Evolutionary conservation across 2,113 vertebrate species (phyloP), one percentile per base, ranked within the genome.

Genomic region (Microcebus murinus): DNA sequence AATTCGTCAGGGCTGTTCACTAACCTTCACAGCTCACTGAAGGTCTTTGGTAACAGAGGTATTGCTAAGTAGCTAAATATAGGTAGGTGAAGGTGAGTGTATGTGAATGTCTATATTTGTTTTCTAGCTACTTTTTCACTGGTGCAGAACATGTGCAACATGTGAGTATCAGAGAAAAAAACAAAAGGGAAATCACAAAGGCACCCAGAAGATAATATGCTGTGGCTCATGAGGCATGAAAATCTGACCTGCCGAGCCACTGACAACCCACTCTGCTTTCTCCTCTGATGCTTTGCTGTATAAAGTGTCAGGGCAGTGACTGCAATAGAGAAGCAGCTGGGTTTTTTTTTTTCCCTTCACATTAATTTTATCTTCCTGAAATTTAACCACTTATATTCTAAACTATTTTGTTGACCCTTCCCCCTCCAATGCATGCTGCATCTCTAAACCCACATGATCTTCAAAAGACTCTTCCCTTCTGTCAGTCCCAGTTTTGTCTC

Each of bases 1-100:
- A 91, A 89, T 57, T 68, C 45, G 5, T 45, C 12, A 82, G n/a
- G 12, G 11, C 59, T 94, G 3, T 73, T 52, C 12, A 25, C 1
- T 68, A 71, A 55, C 55, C n/a, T 96, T 97, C 21, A 86, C 12
- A 67, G 39, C 23, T 94, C 39, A 18, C 31, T n/a, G 82, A 90
- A 95, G 25, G 39, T 4, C 34, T 29, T n/a, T 79, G 39, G 29
- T 65, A 81, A 93, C 23, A 80, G 55, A 91, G 18, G 34, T 2
- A 81, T 25, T 0, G 2, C 25, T 92, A 89, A 65, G 59, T 20
- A 18, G 18, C 59, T 86, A 92, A 55, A 65, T 39, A 0, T 34
- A 68, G 92, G n/a, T 63, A 95, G 70, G 6, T 17, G 27, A 94
- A 45, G 36, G 29, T 93, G 20, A 39, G 29, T 55, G 10, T 70